Percentiles rank a stretch among this genome's conserved stretches.
These are phyloP conservation scores for Tachystola acroxantha DNA, from an alignment of 2,888 invertebrate genomes.

Conservation along the genomic window DNA sequence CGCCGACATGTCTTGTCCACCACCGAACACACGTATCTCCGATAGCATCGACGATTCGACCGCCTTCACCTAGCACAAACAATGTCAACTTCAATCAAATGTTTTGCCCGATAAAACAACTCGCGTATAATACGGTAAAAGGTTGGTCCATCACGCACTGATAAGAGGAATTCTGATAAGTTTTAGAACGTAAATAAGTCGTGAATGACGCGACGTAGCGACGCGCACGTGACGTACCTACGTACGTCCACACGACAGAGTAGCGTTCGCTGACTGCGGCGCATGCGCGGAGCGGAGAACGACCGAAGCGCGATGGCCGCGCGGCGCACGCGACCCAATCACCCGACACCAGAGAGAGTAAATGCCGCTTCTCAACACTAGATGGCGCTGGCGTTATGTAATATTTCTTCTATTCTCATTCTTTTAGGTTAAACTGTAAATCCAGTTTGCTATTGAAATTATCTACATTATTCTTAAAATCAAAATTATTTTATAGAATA, in stretches of 20 bases:
- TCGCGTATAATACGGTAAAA: conserved; percentile 29
- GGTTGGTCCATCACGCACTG: conserved; percentile 64
- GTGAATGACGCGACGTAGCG: conserved; percentile 48
- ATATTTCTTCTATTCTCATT: conserved; percentile 1
- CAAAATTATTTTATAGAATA: background rate
- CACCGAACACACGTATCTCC: conserved; percentile 47
- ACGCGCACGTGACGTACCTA: conserved; percentile 35
- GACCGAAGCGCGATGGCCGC: conserved; percentile 31
- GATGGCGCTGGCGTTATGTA: conserved; percentile 41
- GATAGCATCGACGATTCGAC: conserved; percentile 67
- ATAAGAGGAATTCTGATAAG: conserved; percentile 49
- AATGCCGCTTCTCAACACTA: conserved; percentile 40
- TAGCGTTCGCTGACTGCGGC: conserved; percentile 43
- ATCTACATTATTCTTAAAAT: background rate
- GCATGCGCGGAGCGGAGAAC: conserved; percentile 27
- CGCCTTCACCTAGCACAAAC: conserved; percentile 59
- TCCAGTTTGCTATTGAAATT: too few species aligned
- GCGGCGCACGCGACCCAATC: conserved; percentile 30
- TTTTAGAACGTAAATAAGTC: conserved; percentile 64
- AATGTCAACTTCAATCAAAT: conserved; percentile 47
- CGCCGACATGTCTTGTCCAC: conserved; percentile 75
- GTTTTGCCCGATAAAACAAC: conserved; percentile 18
- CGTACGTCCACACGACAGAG: conserved; percentile 36
- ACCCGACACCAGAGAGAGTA: too few species aligned
- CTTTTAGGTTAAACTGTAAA: too few species aligned